These are phyloP conservation scores for Gymnothorax javanicus DNA, from an alignment of 2,797 vertebrate species.

Conservation along the genomic window DNA sequence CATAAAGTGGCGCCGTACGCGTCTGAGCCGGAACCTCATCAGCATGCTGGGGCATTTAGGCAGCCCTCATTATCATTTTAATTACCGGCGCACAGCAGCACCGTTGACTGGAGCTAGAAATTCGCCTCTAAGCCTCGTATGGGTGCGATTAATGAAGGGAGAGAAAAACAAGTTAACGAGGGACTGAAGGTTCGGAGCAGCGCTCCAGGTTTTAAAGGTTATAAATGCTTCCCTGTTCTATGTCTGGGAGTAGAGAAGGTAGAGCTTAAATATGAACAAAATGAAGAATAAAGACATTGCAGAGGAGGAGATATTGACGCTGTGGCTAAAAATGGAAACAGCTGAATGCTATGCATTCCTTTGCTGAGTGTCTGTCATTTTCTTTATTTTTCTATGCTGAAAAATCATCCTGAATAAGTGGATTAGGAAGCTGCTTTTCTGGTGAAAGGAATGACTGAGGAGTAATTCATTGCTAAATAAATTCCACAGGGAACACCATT, in stretches of 20 bases:
- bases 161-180: slow-evolving; percentile 26
- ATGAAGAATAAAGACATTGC: neutral
- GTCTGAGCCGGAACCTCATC: slow-evolving; percentile 23
- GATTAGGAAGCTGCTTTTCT: slow-evolving; percentile 1
- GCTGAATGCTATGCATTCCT: neutral
- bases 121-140: slow-evolving; percentile 34
- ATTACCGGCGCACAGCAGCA: slow-evolving; percentile 33
- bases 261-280: neutral
- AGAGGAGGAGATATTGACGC: neutral
- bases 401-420: neutral
- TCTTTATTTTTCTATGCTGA: neutral
- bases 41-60: slow-evolving; percentile 33
- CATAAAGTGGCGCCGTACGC: neutral
- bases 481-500: neutral
- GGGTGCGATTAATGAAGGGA: slow-evolving; percentile 38
- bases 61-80: slow-evolving; percentile 44
- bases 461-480: neutral
- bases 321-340: neutral
- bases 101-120: slow-evolving; percentile 23
- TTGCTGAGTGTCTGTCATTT: neutral
- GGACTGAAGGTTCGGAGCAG: slow-evolving; percentile 15
- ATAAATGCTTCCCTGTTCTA: slow-evolving; percentile 7
- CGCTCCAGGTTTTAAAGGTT: slow-evolving; percentile 4
- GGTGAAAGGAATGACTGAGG: neutral
- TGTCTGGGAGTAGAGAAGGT: neutral